Base-by-base conservation (phyloP, 2,888 invertebrate genomes). In the Oegoconia quadripuncta region DNA sequence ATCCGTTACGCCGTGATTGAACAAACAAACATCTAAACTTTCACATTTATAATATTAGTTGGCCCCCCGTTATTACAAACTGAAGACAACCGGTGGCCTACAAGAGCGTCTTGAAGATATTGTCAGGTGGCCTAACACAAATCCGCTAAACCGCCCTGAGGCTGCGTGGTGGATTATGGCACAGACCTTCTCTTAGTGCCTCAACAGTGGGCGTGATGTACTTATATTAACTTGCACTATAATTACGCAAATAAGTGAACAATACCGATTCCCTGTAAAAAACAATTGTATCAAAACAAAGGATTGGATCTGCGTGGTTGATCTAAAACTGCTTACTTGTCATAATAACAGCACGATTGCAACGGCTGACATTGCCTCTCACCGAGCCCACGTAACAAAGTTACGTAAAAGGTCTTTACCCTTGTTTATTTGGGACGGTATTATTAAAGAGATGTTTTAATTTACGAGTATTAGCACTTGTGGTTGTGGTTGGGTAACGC, bases 341-440 rank as follows among this genome's bases (percentile, higher is more conserved):
- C 68, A 76, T 64, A 77, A 79, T 74, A 74, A 72, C 64, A 64
- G 66, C 59, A 43, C 53, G 54, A 48, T 57, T 63, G 64, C 67
- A 67, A 62, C 58, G 55, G 54, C 82, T 86, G 86, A 87, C 86
- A 84, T 86, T 84, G 86, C 86, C 84, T 86, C 86, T 87, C 84
- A 83, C 86, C 62, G 57, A 29, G 47, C 50, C 60, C 55, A 81
- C 84, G 83, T 83, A 86, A 87, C 75, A 46, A 35, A 45, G 55
- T 87, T 87, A 82, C 72, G 83, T 81, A 86, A 86, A 84, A 82
- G 84, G 74, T 83, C 78, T 83, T 87, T 82, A 77, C 84, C 80
- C 83, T 69, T 84, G 78, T 76, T 81, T 84, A 80, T 86, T 81
- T 82, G 75, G 84, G 81, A 84, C 86, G 73, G 55, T 56, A 64